These are phyloP conservation scores for Andrena hattorfiana DNA, from an alignment of 2,888 invertebrate genomes.

Conservation along the genomic window DNA sequence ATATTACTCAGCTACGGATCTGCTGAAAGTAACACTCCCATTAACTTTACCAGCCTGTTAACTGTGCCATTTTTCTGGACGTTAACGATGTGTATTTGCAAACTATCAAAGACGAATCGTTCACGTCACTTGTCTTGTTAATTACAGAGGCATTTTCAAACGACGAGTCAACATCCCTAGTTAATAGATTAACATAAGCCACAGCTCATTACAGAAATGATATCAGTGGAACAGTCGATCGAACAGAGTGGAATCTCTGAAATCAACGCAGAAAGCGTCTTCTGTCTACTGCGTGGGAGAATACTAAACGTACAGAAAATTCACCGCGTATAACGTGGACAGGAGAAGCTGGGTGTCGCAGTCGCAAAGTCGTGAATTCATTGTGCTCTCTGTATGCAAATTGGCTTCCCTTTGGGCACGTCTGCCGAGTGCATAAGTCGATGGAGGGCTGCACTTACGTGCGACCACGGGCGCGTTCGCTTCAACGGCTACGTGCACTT, in stretches of 20 bases:
- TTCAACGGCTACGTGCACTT: slow-evolving; percentile 17
- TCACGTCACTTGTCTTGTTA: too few species aligned
- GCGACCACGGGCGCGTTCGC: slow-evolving; percentile 25
- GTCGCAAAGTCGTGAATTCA: slow-evolving; percentile 67
- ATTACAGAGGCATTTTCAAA: too few species aligned
- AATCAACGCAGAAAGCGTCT: not conserved
- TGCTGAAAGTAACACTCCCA: not conserved
- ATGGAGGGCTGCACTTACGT: slow-evolving; percentile 33
- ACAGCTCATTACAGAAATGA: not conserved
- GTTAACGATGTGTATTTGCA: too few species aligned
- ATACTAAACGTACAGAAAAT: slow-evolving; percentile 4
- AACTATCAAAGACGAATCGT: too few species aligned
- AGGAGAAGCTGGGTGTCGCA: slow-evolving; percentile 23
- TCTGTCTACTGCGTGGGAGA: not conserved
- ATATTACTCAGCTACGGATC: too few species aligned
- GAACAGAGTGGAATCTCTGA: not conserved
- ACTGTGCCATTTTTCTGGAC: too few species aligned
- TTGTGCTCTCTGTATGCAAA: slow-evolving; percentile 68
- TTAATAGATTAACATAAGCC: not conserved
- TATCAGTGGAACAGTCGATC: not conserved
- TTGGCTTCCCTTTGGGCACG: slow-evolving; percentile 53
- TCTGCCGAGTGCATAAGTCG: slow-evolving; percentile 54
- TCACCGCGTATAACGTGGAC: slow-evolving; percentile 2
- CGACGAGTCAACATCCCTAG: too few species aligned
- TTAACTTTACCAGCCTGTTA: too few species aligned